Conservation (phyloP, 2,113 vertebrate species). For the Centropus bengalensis region DNA sequence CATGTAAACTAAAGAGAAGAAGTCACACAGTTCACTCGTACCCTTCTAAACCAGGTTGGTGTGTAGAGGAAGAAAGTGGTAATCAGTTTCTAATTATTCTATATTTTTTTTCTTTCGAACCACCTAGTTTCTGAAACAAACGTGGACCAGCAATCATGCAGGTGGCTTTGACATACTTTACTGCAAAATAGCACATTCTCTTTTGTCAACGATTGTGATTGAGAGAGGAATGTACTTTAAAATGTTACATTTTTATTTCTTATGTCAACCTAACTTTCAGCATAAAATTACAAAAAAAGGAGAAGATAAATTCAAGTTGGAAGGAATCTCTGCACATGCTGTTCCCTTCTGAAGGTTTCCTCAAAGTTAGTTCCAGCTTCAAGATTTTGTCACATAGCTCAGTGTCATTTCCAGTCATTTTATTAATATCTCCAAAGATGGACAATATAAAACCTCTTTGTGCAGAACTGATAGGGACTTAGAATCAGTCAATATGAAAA, state of each 20-base stretch:
- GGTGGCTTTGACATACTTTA: background rate
- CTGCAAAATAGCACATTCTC: background rate
- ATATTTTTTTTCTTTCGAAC: background rate
- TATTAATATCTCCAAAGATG: background rate
- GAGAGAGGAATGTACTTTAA: background rate
- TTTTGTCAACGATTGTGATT: background rate
- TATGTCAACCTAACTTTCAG: background rate
- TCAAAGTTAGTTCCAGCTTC: background rate
- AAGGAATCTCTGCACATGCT: background rate
- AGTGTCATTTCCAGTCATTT: background rate
- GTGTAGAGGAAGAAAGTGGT: background rate
- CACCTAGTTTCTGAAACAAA: background rate
- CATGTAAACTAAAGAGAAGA: background rate
- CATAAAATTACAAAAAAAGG: background rate
- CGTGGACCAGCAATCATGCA: background rate
- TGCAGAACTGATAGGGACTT: background rate
- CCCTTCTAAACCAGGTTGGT: fast-evolving
- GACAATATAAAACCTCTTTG: background rate
- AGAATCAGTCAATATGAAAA: background rate
- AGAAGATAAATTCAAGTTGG: background rate
- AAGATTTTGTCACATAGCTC: background rate
- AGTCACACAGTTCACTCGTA: background rate
- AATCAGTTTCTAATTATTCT: background rate
- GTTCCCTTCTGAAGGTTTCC: background rate
- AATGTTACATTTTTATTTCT: background rate